Percentiles rank a stretch among this genome's conserved stretches.
Evolutionary conservation across 2,797 vertebrate species (phyloP).

Genomic region (Poecilia wingei): DNA sequence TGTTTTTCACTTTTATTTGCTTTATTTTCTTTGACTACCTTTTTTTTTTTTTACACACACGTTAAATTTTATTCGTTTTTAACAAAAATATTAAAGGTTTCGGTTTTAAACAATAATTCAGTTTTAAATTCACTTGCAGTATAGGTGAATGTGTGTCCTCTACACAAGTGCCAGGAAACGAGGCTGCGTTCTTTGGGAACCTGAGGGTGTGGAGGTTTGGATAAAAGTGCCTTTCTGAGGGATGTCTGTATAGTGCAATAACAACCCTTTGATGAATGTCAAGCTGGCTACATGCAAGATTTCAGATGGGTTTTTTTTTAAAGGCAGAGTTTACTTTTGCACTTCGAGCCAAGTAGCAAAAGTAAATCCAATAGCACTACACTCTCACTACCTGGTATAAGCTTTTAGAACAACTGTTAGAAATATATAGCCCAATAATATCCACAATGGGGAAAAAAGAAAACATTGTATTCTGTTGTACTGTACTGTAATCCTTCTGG

Average conservation of each 20-base stretch:
- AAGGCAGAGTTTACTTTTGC: slow-evolving; percentile 65
- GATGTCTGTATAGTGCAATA: slow-evolving; percentile 84
- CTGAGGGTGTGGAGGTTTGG: slow-evolving; percentile 45
- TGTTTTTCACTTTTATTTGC: slow-evolving; percentile 68
- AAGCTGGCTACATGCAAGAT: slow-evolving; percentile 72
- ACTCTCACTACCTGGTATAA: slow-evolving; percentile 82
- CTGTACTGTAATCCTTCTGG: slow-evolving; percentile 79
- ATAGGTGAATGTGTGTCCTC: slow-evolving; percentile 50
- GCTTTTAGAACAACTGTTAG: slow-evolving; percentile 81
- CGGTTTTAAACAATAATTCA: slow-evolving; percentile 57
- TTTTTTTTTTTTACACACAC: slow-evolving; percentile 51
- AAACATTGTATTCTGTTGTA: slow-evolving; percentile 72
- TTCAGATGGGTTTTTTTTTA: slow-evolving; percentile 61
- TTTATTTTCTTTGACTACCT: slow-evolving; percentile 12
- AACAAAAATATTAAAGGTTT: slow-evolving; percentile 62
- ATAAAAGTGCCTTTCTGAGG: slow-evolving; percentile 85
- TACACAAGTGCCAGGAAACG: slow-evolving; percentile 47
- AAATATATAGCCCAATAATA: slow-evolving; percentile 74
- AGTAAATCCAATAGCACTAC: slow-evolving; percentile 77
- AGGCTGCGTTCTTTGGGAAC: slow-evolving; percentile 46
- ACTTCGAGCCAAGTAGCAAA: slow-evolving; percentile 63
- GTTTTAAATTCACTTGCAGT: slow-evolving; percentile 63
- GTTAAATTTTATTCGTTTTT: slow-evolving; percentile 71
- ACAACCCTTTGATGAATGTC: slow-evolving; percentile 78
- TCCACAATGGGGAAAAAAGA: slow-evolving; percentile 66